Base-by-base conservation (phyloP, 1,140 invertebrate species). In the Hetaerina americana region DNA sequence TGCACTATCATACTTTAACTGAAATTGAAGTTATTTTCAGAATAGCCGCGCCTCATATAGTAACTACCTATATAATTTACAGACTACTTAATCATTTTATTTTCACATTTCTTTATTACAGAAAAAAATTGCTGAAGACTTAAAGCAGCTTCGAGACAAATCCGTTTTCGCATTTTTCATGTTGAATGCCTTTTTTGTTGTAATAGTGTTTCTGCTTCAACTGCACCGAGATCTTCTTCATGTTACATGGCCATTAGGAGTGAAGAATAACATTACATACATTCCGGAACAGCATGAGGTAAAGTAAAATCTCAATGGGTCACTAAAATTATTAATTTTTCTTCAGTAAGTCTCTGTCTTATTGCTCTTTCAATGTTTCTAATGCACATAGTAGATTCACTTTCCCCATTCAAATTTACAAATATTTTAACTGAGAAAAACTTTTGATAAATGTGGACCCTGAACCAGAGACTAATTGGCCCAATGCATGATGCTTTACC, bases 161-260 rank as follows among this genome's bases (percentile, higher is more conserved):
- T 85, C 86, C 71, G 85, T 90, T 0, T 90, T 92, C 76, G 89
- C 89, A 66, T 94, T 94, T 79, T 88, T 92, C 68, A 93, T 94
- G 88, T 80, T 94, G 1, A 95, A 95, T 79, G 86, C 89, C 6
- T 81, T 95, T 0, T 95, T 93, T 80, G 90, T 94, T 26, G 80
- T 94, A 24, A 86, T 92, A 66, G 86, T 93, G 0, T 90, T 94
- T 74, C 81, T 94, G 57, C 84, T 95, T 74, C 92, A 93, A 81
- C 78, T 92, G 66, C 87, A 92, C 74, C 91, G 91, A 79, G 87
- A 91, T 73, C 79, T 81, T 72, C 78, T 92, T 24, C 86, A 92
- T 76, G 75, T 92, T 0, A 82, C 87, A 71, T 93, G 90, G 90
- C 90, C 88, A 6, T 84, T 89, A 67, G 87, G 87, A 75, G 85